These are phyloP conservation scores for Drosophila virilis DNA, from an alignment of 1,140 invertebrate genomes.

Conservation along the genomic window DNA sequence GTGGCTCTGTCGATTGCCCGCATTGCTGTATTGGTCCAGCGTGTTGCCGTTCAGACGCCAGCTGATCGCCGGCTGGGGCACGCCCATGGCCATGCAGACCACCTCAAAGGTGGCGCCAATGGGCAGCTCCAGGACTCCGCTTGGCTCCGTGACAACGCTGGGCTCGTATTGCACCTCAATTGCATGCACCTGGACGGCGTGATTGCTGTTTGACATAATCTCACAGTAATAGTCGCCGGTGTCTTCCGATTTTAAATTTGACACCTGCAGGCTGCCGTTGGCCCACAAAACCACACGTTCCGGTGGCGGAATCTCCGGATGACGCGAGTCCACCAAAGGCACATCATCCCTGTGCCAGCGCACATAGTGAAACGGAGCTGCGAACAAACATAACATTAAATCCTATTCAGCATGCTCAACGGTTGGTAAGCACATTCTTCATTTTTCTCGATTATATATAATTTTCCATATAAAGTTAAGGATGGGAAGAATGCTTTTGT, in stretches of 20 bases:
- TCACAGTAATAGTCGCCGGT: conserved; percentile 91
- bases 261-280: conserved; percentile 90
- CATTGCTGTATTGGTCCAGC: conserved; percentile 85
- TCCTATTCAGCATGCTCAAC: background rate
- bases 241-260: conserved; percentile 86
- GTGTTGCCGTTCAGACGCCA: conserved; percentile 87
- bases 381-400: too few relatives aligned
- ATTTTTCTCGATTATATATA: too few relatives aligned
- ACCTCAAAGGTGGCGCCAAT: conserved; percentile 89
- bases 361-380: conserved; percentile 80
- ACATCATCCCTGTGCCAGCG: conserved; percentile 87
- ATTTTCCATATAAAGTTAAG: too few relatives aligned
- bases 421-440: too few relatives aligned
- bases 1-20: conserved; percentile 87
- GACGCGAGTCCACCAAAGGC: conserved; percentile 87
- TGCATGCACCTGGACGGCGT: conserved; percentile 88
- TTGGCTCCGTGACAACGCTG: conserved; percentile 88
- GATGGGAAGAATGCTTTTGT: too few relatives aligned
- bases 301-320: conserved; percentile 84
- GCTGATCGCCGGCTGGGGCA: conserved; percentile 88
- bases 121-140: conserved; percentile 89
- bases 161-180: conserved; percentile 91
- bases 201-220: conserved; percentile 85
- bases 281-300: conserved; percentile 87
- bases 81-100: conserved; percentile 88